Percentiles rank a stretch among this genome's conserved stretches.
Conservation (phyloP, 2,113 vertebrate genomes). For the Phaethornis superciliosus region DNA sequence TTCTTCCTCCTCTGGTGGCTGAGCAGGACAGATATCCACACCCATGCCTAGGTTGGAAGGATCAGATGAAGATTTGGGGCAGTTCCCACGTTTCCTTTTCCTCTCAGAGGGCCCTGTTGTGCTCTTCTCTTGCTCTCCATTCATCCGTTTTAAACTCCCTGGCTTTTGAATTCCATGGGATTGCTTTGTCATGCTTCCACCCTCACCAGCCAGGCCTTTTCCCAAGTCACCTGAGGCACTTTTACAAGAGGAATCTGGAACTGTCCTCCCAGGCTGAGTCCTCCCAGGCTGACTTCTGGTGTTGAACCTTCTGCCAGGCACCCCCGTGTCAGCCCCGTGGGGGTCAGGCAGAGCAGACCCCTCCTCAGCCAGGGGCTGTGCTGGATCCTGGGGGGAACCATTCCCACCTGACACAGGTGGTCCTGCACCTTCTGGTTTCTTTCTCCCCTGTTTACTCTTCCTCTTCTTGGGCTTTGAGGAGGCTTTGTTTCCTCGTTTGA, state of each 20-base stretch:
- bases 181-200: not conserved
- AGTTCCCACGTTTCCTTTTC: not conserved
- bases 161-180: not conserved
- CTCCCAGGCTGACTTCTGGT: rapidly evolving
- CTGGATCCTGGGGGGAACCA: rapidly evolving
- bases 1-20: not conserved
- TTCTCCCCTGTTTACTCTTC: not conserved
- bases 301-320: not conserved
- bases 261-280: rapidly evolving
- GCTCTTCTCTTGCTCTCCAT: rapidly evolving
- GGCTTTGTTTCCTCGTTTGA: rapidly evolving
- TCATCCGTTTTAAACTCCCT: rapidly evolving
- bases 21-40: not conserved
- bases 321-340: rapidly evolving
- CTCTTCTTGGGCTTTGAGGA: not conserved
- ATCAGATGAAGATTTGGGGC: not conserved
- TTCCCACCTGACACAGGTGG: rapidly evolving
- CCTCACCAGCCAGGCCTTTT: not conserved
- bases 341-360: not conserved
- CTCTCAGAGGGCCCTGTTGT: rapidly evolving
- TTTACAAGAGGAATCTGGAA: not conserved
- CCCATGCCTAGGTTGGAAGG: rapidly evolving
- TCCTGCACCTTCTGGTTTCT: not conserved
- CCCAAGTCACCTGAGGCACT: not conserved
- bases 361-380: not conserved